phyloP scores from a whole-genome alignment of 2,113 vertebrate species.

The Gasterosteus aculeatus region DNA sequence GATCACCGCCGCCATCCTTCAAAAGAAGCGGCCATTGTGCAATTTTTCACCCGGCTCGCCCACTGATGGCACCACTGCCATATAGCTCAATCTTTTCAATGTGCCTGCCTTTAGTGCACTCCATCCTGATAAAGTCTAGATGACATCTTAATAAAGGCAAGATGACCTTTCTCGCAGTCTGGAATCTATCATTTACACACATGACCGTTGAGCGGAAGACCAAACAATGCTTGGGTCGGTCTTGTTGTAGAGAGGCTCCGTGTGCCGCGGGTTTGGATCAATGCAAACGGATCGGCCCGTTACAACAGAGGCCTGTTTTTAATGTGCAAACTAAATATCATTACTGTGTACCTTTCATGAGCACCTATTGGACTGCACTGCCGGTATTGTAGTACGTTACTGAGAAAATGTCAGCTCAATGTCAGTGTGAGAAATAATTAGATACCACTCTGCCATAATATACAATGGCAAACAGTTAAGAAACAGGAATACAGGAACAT shows the following conservation, averaged over 20 bases:
- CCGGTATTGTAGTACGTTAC: background rate
- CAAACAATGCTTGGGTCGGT: background rate
- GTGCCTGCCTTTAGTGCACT: constrained; percentile 33
- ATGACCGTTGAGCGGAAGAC: background rate
- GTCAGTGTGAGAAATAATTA: background rate
- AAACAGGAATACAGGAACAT: background rate
- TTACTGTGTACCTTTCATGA: constrained; percentile 9
- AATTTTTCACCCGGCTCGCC: constrained; percentile 34
- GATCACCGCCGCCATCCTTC: constrained; percentile 13
- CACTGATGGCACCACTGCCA: constrained; percentile 22
- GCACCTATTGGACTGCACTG: background rate
- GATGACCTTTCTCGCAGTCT: constrained; percentile 49
- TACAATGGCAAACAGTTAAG: background rate
- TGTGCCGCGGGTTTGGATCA: constrained; percentile 19
- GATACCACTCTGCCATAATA: background rate
- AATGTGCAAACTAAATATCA: constrained; percentile 10
- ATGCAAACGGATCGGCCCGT: background rate
- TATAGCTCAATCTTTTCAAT: constrained; percentile 26
- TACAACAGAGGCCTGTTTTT: background rate
- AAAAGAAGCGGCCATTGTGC: constrained; percentile 31
- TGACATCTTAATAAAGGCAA: constrained; percentile 60
- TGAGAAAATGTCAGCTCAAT: background rate
- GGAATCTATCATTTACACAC: constrained; percentile 27
- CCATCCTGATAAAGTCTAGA: constrained; percentile 51
- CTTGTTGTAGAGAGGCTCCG: constrained; percentile 7